Evolutionary conservation across 2,113 vertebrate genomes (phyloP).

Genomic region (Chloroceryle aenea): DNA sequence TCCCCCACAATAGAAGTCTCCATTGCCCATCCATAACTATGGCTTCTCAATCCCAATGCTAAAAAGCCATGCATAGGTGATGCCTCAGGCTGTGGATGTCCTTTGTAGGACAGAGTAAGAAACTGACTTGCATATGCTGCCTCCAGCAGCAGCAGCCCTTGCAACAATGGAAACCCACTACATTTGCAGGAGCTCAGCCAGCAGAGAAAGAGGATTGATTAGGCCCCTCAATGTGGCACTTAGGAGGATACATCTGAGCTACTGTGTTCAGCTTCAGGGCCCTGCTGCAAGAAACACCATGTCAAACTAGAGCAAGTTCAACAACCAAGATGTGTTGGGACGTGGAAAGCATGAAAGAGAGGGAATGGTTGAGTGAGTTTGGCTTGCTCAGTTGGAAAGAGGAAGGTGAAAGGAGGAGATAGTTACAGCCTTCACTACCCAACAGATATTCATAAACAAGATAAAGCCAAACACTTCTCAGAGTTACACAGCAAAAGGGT

Average conservation of each 20-base stretch:
- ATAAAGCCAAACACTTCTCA: neutral
- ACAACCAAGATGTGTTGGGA: neutral
- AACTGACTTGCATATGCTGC: neutral
- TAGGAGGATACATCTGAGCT: neutral
- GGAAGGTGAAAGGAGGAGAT: neutral
- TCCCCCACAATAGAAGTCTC: neutral
- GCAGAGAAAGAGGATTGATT: neutral
- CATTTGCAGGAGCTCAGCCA: neutral
- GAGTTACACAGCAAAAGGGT: neutral
- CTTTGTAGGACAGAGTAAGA: neutral
- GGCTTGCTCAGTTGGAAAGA: neutral
- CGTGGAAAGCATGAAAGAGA: rapidly evolving
- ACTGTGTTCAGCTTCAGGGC: rapidly evolving
- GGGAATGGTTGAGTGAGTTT: neutral
- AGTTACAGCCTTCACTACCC: neutral
- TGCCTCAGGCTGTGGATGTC: neutral
- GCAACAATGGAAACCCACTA: neutral
- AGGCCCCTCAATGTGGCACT: neutral
- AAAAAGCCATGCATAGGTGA: neutral
- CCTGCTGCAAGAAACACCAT: neutral
- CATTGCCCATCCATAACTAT: neutral
- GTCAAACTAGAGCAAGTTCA: neutral
- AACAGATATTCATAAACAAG: neutral
- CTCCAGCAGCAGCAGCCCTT: neutral
- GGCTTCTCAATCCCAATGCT: neutral